Conservation (phyloP, 2,888 invertebrate species). For the Chrysotoxum bicinctum region DNA sequence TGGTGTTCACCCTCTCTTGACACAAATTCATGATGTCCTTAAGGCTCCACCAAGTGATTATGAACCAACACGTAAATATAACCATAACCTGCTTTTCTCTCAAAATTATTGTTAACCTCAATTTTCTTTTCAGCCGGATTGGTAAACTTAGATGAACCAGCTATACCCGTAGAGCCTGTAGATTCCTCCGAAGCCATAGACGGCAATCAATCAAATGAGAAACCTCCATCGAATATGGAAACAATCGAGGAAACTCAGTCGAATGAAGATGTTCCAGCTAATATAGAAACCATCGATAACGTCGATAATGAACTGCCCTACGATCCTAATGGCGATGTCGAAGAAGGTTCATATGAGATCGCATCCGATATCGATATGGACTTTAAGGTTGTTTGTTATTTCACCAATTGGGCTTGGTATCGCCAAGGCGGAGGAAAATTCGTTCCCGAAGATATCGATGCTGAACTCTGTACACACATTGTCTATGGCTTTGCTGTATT, state of each 20-base stretch:
- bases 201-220: conserved; percentile 35
- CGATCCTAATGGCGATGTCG: conserved; percentile 77
- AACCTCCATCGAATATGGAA: conserved; percentile 76
- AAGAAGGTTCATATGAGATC: conserved; percentile 73
- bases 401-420: conserved; percentile 98
- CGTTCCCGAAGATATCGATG: conserved; percentile 91
- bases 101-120: too few relatives aligned
- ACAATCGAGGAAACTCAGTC: conserved; percentile 62
- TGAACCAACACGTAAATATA: conserved; percentile 77
- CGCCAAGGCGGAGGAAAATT: conserved; percentile 91
- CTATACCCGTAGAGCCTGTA: conserved; percentile 67
- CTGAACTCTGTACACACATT: conserved; percentile 93
- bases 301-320: conserved; percentile 73
- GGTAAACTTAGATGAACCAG: conserved; percentile 41
- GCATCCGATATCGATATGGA: conserved; percentile 74
- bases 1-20: conserved; percentile 90
- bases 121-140: conserved; percentile 74
- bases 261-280: conserved; percentile 47
- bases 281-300: conserved; percentile 63
- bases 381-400: conserved; percentile 94
- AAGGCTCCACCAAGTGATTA: conserved; percentile 81
- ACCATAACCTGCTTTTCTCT: background rate
- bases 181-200: conserved; percentile 74
- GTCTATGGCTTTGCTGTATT: conserved; percentile 96
- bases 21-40: conserved; percentile 88